These are phyloP conservation scores for Lycorma delicatula DNA, from an alignment of 1,140 invertebrate species.

Conservation along the genomic window DNA sequence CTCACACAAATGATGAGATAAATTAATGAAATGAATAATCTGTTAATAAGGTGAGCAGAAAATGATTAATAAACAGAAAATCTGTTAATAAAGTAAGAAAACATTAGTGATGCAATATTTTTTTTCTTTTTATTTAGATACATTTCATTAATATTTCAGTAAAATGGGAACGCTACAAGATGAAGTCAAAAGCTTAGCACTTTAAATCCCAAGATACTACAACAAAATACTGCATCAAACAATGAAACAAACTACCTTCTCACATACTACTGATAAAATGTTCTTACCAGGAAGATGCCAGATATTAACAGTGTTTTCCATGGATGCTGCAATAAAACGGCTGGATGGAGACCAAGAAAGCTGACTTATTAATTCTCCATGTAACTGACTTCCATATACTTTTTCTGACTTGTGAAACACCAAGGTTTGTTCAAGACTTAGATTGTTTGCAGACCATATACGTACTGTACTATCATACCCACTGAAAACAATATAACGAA, in stretches of 20 bases:
- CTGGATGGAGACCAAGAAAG: constrained; percentile 47
- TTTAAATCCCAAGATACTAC: not conserved
- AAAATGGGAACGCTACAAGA: no score
- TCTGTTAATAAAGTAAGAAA: no score
- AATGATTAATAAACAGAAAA: no score
- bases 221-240: not conserved
- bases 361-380: constrained; percentile 43
- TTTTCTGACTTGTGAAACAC: constrained; percentile 48
- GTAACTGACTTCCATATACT: constrained; percentile 43
- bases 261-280: not conserved
- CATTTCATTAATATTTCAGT: no score
- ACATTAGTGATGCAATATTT: no score
- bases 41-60: no score
- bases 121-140: no score
- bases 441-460: constrained; percentile 45
- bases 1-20: no score
- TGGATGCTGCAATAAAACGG: constrained; percentile 45
- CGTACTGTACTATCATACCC: constrained; percentile 57
- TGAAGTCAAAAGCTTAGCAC: not conserved
- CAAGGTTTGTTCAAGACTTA: constrained; percentile 46
- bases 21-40: no score
- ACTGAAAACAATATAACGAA: constrained; percentile 38
- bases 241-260: not conserved
- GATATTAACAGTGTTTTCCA: constrained; percentile 51
- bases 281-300: constrained; percentile 37